A percentile compares a stretch with the other conserved stretches of the same genome.
Evolutionary conservation across 2,888 invertebrate genomes (phyloP).

Genomic region (Pseudococcus viburni): DNA sequence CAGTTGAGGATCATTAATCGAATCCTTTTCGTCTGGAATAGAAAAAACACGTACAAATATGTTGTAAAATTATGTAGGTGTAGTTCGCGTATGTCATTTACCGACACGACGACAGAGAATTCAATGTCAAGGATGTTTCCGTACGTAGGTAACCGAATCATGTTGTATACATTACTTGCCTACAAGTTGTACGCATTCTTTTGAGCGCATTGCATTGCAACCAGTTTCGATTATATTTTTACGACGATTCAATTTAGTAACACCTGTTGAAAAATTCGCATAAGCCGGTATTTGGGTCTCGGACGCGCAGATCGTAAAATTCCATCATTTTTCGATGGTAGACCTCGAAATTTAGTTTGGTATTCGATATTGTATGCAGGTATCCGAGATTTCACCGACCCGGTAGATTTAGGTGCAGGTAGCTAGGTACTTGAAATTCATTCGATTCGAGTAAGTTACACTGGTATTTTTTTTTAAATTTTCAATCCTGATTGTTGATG

Average conservation of each 20-base stretch:
- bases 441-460: too few relatives aligned
- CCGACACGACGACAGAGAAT: background rate
- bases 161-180: background rate
- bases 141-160: constrained; percentile 32
- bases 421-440: too few relatives aligned
- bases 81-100: background rate
- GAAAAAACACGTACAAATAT: background rate
- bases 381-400: too few relatives aligned
- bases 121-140: constrained; percentile 39
- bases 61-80: background rate
- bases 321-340: background rate
- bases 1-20: background rate
- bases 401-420: too few relatives aligned
- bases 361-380: background rate
- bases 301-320: background rate
- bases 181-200: background rate
- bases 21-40: background rate
- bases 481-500: too few relatives aligned
- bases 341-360: background rate
- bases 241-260: background rate
- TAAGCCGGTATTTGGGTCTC: constrained; percentile 10
- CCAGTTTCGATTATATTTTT: constrained; percentile 10
- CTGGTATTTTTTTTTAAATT: too few relatives aligned
- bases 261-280: constrained; percentile 20
- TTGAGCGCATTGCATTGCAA: background rate